phyloP scores from a whole-genome alignment of 2,888 invertebrate genomes.

The Acronicta alni region DNA sequence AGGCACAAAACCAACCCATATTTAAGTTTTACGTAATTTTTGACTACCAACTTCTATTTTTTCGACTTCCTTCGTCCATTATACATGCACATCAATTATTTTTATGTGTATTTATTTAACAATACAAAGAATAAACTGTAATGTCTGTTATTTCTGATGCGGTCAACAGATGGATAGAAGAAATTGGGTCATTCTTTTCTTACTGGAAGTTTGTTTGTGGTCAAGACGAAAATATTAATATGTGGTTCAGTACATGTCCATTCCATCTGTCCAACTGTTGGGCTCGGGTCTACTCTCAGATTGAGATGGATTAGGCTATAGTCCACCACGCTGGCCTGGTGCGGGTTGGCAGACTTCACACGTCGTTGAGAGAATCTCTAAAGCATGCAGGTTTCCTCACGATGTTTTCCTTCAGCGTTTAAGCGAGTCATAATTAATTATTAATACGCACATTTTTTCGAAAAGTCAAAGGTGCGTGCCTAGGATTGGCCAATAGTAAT shows the following conservation, averaged over 20 bases:
- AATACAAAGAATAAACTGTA: slow-evolving; percentile 17
- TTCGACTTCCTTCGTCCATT: slow-evolving; percentile 15
- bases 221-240: slow-evolving; percentile 6
- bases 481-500: too few species aligned
- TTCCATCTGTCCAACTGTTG: too few species aligned
- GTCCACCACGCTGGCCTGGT: too few species aligned
- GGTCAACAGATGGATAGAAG: slow-evolving; percentile 42
- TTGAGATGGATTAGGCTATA: too few species aligned
- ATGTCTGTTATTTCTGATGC: slow-evolving; percentile 20
- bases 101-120: slow-evolving; percentile 35
- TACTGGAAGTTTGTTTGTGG: slow-evolving; percentile 28
- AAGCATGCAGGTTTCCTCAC: too few species aligned
- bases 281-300: too few species aligned
- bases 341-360: too few species aligned
- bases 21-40: background rate
- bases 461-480: too few species aligned
- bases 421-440: too few species aligned
- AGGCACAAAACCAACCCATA: background rate
- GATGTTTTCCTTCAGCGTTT: too few species aligned
- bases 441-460: too few species aligned
- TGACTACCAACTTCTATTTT: background rate
- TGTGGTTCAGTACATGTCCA: slow-evolving; percentile 40
- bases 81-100: slow-evolving; percentile 18
- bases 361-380: too few species aligned
- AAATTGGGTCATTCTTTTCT: slow-evolving; percentile 37